Percentiles rank a stretch among this genome's conserved stretches.
Evolutionary conservation across 35 echinoderm and acorn worm genomes (phyloP).

Genomic region (Heliocidaris tuberculata): DNA sequence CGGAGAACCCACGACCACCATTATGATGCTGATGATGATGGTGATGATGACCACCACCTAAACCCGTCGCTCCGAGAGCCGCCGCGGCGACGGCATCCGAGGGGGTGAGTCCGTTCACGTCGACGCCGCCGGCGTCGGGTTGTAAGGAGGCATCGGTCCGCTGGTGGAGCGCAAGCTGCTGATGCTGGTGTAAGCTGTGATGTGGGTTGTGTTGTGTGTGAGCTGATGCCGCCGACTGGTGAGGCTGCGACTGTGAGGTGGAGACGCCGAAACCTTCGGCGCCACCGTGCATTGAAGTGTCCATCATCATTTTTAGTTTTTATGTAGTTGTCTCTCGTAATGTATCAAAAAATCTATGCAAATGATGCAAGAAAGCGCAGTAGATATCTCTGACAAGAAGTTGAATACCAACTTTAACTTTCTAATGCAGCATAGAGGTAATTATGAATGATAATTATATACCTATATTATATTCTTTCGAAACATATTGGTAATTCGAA

Average conservation of each 20-base stretch:
- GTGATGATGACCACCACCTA: background rate
- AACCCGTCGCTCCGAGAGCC: background rate
- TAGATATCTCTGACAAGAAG: background rate
- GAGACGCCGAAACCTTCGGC: constrained; percentile 13
- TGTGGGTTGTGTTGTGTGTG: background rate
- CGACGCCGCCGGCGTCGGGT: background rate
- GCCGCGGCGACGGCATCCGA: background rate
- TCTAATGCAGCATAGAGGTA: background rate
- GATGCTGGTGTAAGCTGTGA: background rate
- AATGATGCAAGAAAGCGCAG: background rate
- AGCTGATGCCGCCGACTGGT: background rate
- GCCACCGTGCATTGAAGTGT: constrained; percentile 14
- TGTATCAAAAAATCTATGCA: background rate
- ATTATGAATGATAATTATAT: background rate
- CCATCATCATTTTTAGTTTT: constrained; percentile 22
- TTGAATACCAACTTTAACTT: background rate
- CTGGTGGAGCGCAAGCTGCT: constrained; percentile 14
- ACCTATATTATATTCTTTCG: background rate
- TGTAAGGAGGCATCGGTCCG: background rate
- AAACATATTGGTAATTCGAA: background rate
- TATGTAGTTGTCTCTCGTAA: background rate
- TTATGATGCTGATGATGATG: constrained; percentile 5
- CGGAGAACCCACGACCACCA: constrained; percentile 5
- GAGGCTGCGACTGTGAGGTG: background rate
- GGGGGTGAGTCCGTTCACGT: background rate